Evolutionary conservation across 2,113 vertebrate species (phyloP), one percentile per base, ranked within the genome.

Genomic region (Podiceps cristatus): DNA sequence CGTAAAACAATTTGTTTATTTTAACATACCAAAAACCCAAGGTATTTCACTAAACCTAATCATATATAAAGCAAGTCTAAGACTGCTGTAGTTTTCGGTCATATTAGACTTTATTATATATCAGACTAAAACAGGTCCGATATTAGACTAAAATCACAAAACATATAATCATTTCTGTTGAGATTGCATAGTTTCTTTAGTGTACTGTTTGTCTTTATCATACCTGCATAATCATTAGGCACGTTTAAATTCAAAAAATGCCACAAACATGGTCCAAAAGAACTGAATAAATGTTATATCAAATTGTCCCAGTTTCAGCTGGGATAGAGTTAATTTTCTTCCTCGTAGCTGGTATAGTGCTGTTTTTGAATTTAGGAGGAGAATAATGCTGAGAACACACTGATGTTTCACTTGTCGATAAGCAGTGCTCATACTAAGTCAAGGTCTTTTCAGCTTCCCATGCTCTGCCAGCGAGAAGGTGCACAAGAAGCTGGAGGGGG

Each of bases 1-100:
- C 90, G 90, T 77, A 93, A 97, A 67, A 88, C 25, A 66, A 55
- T 86, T 86, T 94, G 18, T 44, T 76, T 80, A 25, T 79, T 93
- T 79, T 92, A 92, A 59, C n/a, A 29, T 47, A 66, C 1, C 2
- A 71, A 60, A 91, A 75, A 0, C 2, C 1, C 47, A 67, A 49
- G 24, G 7, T 80, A 72, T 90, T 86, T 93, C 22, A 29, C 24
- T 37, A 88, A 88, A 73, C 8, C 13, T 0, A n/a, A 15, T 7
- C 3, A 1, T 74, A 91, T 29, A 72, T 33, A 50, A 72, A 55
- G 13, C 12, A 73, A 80, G 3, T n/a, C 18, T 76, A 72, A 78
- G n/a, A 66, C 28, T 93, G 12, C 2, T 56, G 12, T 44, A 24
- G 20, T 27, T 71, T 63, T 18, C 8, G 31, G 6, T 52, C 29